phyloP scores from a whole-genome alignment of 1,140 invertebrate species.

The Cataglyphis hispanica region DNA sequence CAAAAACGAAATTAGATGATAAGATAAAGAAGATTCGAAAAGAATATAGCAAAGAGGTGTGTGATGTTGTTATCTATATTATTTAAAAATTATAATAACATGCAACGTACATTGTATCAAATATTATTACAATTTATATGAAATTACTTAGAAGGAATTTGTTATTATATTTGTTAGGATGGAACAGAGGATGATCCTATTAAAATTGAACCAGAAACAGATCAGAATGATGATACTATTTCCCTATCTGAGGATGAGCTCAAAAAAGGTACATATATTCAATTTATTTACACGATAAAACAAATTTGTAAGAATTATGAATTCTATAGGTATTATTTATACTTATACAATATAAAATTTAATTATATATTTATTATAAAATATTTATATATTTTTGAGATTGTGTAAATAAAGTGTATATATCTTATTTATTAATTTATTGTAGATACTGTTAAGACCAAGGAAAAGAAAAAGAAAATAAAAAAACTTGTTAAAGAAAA shows the following conservation, averaged over 20 bases:
- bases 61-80: constrained; percentile 59
- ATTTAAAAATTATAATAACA: constrained; percentile 11
- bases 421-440: constrained; percentile 49
- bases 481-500: constrained; percentile 83
- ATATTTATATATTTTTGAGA: not conserved
- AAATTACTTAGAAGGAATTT: constrained; percentile 29
- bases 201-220: constrained; percentile 74
- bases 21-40: constrained; percentile 91
- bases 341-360: constrained; percentile 76
- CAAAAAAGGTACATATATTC: constrained; percentile 89
- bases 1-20: constrained; percentile 93
- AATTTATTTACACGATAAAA: constrained; percentile 9
- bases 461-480: constrained; percentile 77
- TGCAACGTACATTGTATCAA: not conserved
- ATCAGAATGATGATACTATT: constrained; percentile 80
- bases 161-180: constrained; percentile 55
- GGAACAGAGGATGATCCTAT: constrained; percentile 75
- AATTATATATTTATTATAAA: constrained; percentile 18
- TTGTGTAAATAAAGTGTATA: constrained; percentile 43
- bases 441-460: constrained; percentile 83
- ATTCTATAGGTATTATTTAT: constrained; percentile 77
- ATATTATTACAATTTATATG: not conserved
- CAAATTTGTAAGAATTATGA: constrained; percentile 76
- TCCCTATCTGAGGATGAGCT: constrained; percentile 91
- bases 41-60: constrained; percentile 83